These are phyloP conservation scores for Cotesia vestalis DNA, from an alignment of 1,140 invertebrate genomes.

Conservation along the genomic window DNA sequence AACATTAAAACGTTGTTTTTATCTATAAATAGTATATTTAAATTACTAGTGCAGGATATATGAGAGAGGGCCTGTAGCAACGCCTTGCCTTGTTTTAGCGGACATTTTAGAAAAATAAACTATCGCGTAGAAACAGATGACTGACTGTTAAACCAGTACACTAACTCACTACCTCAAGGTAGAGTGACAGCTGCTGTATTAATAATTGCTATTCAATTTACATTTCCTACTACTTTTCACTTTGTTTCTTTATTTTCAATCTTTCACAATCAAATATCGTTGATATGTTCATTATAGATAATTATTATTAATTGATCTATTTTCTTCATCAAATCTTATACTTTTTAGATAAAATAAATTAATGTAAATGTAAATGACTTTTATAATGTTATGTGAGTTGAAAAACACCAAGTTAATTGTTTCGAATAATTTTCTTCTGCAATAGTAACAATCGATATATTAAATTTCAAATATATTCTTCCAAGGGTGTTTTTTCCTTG, in stretches of 20 bases:
- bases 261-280: neutral
- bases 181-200: conserved; percentile 58
- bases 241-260: neutral
- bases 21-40: conserved; percentile 58
- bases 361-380: too few relatives aligned
- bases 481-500: too few relatives aligned
- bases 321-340: neutral
- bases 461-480: too few relatives aligned
- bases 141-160: conserved; percentile 49
- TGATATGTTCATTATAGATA: too few relatives aligned
- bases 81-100: conserved; percentile 57
- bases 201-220: conserved; percentile 63
- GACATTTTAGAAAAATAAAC: conserved; percentile 64
- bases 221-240: neutral
- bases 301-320: neutral
- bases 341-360: neutral
- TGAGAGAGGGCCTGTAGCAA: conserved; percentile 50
- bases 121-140: conserved; percentile 59
- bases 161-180: conserved; percentile 54
- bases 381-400: too few relatives aligned
- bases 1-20: conserved; percentile 37
- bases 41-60: conserved; percentile 46
- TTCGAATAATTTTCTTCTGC: too few relatives aligned
- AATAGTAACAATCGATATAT: too few relatives aligned
- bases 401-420: too few relatives aligned